Base-by-base conservation (phyloP, 2,797 vertebrate species). In the Paedocypris micromegethes region DNA sequence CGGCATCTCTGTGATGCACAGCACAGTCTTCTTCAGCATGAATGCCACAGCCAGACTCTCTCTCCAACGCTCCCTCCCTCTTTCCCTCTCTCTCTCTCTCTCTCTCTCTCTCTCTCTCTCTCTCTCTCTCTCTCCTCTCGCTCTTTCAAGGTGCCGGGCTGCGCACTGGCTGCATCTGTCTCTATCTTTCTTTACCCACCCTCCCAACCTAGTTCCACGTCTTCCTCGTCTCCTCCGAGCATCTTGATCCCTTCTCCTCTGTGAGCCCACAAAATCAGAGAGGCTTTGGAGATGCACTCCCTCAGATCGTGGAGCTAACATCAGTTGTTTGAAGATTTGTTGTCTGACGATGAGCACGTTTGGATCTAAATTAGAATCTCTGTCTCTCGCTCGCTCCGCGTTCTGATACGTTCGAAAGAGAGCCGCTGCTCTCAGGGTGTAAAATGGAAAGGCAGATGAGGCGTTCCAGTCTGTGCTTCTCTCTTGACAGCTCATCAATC, bases 71-170 rank as follows among this genome's bases (percentile, higher is more conserved):
- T 62, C 61, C 6, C 75, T 63, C 77, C 51, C 72, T 43, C 64
- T 23, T 56, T 63, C 65, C 44, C 38, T 54, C 61, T 37, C 68
- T 58, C 64, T 37, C 75, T 66, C 70, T 66, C 66, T 64, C 58
- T 61, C 73, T n/a, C n/a, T n/a, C n/a, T 63, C 77, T 54, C 72
- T 43, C 63, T 23, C 58, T 63, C 65, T 47, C 38, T 54, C 61
- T 37, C 68, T 58, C 64, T 37, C 75, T 66, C 70, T 66, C 66
- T 64, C 58, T 61, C 73, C 67, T 52, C 79, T 58, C 72, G 70
- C 78, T 81, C 72, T 81, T 84, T 81, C 84, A 88, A 81, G 85
- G 87, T 86, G 82, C 87, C 81, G 81, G 75, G 82, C 87, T 86
- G 85, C 84, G 80, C 85, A 89, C 86, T 88, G 87, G 87, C 86